Evolutionary conservation across 2,797 vertebrate genomes (phyloP), one percentile per base, ranked within the genome.

Genomic region (Arremon aurantiirostris): DNA sequence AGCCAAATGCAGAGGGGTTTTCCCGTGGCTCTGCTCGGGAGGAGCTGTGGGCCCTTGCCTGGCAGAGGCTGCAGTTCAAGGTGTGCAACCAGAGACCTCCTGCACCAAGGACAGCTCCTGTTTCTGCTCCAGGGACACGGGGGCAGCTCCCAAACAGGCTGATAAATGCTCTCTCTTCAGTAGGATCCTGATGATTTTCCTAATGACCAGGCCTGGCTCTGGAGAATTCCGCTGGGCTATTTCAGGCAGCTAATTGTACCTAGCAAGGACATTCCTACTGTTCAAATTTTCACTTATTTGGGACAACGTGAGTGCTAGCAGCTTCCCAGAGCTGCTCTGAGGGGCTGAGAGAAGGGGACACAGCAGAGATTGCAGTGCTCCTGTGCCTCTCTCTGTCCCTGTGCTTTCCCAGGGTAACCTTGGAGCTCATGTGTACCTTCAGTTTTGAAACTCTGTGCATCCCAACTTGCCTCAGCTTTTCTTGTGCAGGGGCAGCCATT

Each of bases 201-300:
- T 94, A 90, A 90, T 70, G 83, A 66, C 71, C 81, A 87, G 60
- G 68, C 73, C 83, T 53, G 88, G 88, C 88, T 86, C 92, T 70
- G n/a, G 88, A 93, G 92, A 80, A 73, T 97, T 90, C 53, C 3
- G 5, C 78, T 57, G 56, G 39, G 59, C 50, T 95, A 89, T 94
- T 95, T 86, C 88, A 82, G 90, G 77, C 56, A 76, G 87, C 37
- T 93, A 64, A 93, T 93, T 94, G 93, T 78, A 90, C 71, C 37
- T 41, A 79, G 56, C 84, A 95, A 94, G 95, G 90, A 94, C 59
- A 0, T 95, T 88, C 80, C 79, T n/a, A 46, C 89, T 71, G 57
- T 80, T 94, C 68, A 70, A 63, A 85, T 78, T 42, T 57, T 56
- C 82, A 44, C 65, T 69, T 94, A 83, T 91, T 77, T 83, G 90